Conservation (phyloP, 1,140 invertebrate species). For the Halesus radiatus region DNA sequence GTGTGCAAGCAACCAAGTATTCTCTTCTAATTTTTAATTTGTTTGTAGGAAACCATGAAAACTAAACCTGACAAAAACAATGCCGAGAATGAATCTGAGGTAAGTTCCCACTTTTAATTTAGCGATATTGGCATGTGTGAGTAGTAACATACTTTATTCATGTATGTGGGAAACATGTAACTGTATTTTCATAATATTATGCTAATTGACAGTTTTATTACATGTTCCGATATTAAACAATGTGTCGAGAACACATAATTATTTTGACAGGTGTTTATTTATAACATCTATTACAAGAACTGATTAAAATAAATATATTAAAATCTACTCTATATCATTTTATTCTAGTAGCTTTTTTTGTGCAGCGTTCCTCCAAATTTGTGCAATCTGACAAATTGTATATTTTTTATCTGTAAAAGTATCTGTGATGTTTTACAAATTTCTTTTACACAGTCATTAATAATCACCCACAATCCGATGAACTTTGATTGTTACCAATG, state of each 20-base stretch:
- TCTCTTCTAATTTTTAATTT: slow-evolving; percentile 22
- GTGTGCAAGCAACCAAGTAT: neutral
- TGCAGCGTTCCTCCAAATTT: no score
- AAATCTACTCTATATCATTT: no score
- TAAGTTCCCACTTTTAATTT: slow-evolving; percentile 35
- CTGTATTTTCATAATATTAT: slow-evolving; percentile 33
- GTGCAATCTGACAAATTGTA: no score
- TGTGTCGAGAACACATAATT: neutral
- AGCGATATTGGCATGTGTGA: slow-evolving; percentile 12
- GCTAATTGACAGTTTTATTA: slow-evolving; percentile 27
- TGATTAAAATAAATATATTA: no score
- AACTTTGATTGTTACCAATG: no score
- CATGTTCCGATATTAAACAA: neutral
- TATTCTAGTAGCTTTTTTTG: no score
- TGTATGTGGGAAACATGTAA: slow-evolving; percentile 26
- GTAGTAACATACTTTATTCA: slow-evolving; percentile 13
- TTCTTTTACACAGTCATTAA: no score
- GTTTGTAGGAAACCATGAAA: slow-evolving; percentile 50
- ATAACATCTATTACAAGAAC: neutral
- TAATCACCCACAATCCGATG: no score
- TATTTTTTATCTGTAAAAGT: no score
- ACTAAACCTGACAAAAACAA: slow-evolving; percentile 47
- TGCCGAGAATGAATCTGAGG: slow-evolving; percentile 45
- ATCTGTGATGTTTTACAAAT: no score
- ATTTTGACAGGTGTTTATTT: slow-evolving; percentile 38